Evolutionary conservation across 2,888 invertebrate genomes (phyloP), one percentile per base, ranked within the genome.

Genomic region (Drosophila rubida): DNA sequence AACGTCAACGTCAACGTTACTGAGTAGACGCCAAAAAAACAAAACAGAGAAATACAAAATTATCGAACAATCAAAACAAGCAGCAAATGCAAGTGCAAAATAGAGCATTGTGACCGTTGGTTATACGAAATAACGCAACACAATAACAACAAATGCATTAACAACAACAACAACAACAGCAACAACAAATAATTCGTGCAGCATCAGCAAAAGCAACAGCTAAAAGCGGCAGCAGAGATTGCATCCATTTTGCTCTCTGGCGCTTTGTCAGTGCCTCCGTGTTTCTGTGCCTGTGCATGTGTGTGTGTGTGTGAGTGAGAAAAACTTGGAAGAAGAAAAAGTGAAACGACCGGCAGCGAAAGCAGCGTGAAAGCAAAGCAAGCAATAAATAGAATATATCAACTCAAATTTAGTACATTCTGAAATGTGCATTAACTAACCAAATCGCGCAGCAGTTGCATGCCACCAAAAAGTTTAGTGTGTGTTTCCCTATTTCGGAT

Each of bases 301-400:
- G 22, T 41, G 37, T 55, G 25, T 49, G 46, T 46, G 46, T 35
- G 61, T 61, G 57, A 54, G 55, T 53, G 61, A 72, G 61, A 66
- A 70, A 79, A 70, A 78, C 70, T 78, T 67, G 57, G 59, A 64
- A 62, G 64, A 69, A 62, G 64, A 70, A 82, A 82, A 82, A 82
- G 82, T 82, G 82, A 82, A 81, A 81, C 83, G 78, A 86, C 83
- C 82, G 86, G 82, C 82, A 82, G 82, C 86, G 83, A 82, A 82
- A 86, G 80, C 80, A 83, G 74, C 68, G 69, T 66, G 78, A 79
- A 80, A 80, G 78, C 80, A 80, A 76, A 73, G 22, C 55, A 58
- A 61, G 41, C 62, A 74, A 74, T 76, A 78, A 76, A 76, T 67
- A 58, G 41, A 50, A 37, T 53, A 53, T n/a, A 41, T 16, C n/a